Conservation (phyloP, 2,797 vertebrate genomes). For the Benthosema pterotum region DNA sequence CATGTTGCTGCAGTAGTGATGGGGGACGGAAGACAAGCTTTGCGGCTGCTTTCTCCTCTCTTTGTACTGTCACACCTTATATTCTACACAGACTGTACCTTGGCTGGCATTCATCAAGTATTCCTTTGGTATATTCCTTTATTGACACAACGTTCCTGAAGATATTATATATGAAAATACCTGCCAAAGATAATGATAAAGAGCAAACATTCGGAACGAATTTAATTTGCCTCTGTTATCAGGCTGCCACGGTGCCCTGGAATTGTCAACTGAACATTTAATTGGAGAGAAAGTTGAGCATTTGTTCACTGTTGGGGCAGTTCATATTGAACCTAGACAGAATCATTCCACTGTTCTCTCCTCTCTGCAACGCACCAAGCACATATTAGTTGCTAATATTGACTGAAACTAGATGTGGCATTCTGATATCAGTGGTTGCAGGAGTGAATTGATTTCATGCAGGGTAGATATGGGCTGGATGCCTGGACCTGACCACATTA, state of each 20-base stretch:
- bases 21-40: background rate
- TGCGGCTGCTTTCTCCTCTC: conserved; percentile 20
- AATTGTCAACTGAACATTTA: conserved; percentile 57
- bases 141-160: conserved; percentile 1
- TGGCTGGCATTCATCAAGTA: conserved; percentile 14
- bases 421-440: conserved; percentile 24
- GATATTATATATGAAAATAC: conserved; percentile 24
- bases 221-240: background rate
- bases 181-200: conserved; percentile 34
- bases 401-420: conserved; percentile 32
- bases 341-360: conserved; percentile 22
- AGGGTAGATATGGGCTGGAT: too few relatives aligned
- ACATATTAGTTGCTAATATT: conserved; percentile 38
- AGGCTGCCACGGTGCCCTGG: conserved; percentile 2
- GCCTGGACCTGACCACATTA: too few relatives aligned
- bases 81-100: background rate
- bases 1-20: conserved; percentile 50
- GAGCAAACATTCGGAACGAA: conserved; percentile 23
- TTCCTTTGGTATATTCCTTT: background rate
- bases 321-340: conserved; percentile 31
- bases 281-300: conserved; percentile 57
- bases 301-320: conserved; percentile 9
- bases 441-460: conserved; percentile 29
- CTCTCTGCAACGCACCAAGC: conserved; percentile 34
- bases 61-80: conserved; percentile 36